Percentiles rank a stretch among this genome's conserved stretches.
Evolutionary conservation across 64 coral and sea anemone genomes (phyloP).

Genomic region (Montipora cactus): DNA sequence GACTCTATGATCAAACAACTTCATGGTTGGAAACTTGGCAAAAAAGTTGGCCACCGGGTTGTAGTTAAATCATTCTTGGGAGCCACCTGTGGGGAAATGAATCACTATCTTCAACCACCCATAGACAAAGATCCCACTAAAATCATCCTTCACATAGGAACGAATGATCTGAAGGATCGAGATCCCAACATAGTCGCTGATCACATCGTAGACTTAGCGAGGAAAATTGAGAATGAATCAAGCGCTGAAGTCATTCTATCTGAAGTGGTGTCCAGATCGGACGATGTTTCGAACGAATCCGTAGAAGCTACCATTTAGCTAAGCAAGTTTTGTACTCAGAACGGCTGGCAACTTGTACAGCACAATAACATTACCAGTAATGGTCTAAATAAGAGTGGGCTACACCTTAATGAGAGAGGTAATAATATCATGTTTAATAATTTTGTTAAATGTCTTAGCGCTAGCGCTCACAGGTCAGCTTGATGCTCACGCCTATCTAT

Average conservation of each 20-base stretch:
- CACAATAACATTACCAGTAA: no score
- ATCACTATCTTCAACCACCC: constrained; percentile 11
- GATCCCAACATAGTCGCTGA: constrained; percentile 8
- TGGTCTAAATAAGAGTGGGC: no score
- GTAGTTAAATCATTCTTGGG: constrained; percentile 9
- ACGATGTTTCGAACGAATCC: not conserved
- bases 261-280: not conserved
- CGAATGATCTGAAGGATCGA: constrained; percentile 10
- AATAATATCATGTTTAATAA: no score
- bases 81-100: constrained; percentile 10
- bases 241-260: constrained; percentile 11
- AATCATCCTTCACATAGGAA: constrained; percentile 17
- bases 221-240: constrained; percentile 15
- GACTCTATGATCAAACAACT: constrained; percentile 34
- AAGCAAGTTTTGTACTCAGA: not conserved
- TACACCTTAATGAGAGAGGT: no score
- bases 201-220: constrained; percentile 19
- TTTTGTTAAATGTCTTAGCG: no score
- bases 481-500: no score
- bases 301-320: not conserved
- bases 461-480: no score
- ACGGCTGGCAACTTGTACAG: no score
- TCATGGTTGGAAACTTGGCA: constrained; percentile 19
- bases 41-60: not conserved
- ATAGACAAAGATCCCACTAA: not conserved